Evolutionary conservation across 2,797 vertebrate genomes (phyloP).

Genomic region (Spondyliosoma cantharus): DNA sequence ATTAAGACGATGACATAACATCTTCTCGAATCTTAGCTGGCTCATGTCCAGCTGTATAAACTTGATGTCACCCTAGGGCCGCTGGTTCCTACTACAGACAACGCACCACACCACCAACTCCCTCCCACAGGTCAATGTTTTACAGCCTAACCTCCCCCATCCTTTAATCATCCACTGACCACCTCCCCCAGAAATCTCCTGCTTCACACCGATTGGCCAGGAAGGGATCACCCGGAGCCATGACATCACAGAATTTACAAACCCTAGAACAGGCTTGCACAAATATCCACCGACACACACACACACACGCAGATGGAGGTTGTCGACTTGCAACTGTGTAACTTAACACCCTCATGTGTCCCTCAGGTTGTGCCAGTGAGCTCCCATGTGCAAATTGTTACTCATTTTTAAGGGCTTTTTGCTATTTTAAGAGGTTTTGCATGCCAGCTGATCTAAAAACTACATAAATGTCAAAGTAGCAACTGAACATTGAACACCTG

Average conservation of each 20-base stretch:
- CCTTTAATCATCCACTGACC: conserved; percentile 65
- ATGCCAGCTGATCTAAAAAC: not conserved
- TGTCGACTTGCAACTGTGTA: conserved; percentile 32
- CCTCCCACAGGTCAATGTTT: conserved; percentile 55
- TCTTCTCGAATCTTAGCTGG: conserved; percentile 4
- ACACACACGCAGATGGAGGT: conserved; percentile 17
- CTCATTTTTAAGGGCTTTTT: not conserved
- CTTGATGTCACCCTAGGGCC: conserved; percentile 11
- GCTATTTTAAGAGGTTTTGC: conserved; percentile 3
- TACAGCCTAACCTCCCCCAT: conserved; percentile 63
- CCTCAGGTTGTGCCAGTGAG: not conserved
- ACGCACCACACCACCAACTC: conserved; percentile 29
- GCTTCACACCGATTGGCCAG: conserved; percentile 74
- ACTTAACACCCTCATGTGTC: conserved; percentile 16
- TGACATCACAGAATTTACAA: conserved; percentile 73
- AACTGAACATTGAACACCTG: not conserved
- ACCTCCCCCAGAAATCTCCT: conserved; percentile 54
- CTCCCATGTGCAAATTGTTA: not conserved
- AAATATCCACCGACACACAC: conserved; percentile 1
- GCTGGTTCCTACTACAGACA: conserved; percentile 27
- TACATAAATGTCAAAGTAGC: not conserved
- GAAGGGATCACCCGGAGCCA: conserved; percentile 73
- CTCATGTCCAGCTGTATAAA: conserved; percentile 12
- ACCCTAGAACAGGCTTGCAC: conserved; percentile 28
- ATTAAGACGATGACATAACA: conserved; percentile 11